These are phyloP conservation scores for Crenichthys baileyi DNA, from an alignment of 2,797 vertebrate species.

Conservation along the genomic window DNA sequence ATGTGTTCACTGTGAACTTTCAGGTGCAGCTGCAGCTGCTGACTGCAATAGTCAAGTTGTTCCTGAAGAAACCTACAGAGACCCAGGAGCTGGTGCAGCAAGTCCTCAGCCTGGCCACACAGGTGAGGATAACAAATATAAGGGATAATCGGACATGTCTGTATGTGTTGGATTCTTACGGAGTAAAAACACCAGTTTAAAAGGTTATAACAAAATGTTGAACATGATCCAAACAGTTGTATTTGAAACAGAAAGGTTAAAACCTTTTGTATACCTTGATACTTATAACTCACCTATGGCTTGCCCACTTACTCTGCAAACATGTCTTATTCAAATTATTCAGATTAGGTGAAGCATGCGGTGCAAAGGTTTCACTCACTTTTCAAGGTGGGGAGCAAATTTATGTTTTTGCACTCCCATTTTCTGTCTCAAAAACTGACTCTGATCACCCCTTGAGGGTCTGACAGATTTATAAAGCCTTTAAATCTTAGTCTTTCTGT, in stretches of 20 bases:
- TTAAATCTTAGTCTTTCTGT: background rate
- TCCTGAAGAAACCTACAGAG: constrained; percentile 97
- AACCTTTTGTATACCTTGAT: background rate
- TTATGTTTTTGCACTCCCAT: background rate
- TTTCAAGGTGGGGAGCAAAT: background rate
- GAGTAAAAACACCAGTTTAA: background rate
- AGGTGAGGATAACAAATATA: constrained; percentile 78
- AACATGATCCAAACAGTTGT: no score
- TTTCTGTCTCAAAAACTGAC: background rate
- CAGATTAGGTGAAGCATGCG: background rate
- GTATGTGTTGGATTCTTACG: background rate
- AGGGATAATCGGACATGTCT: background rate
- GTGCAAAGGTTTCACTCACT: background rate
- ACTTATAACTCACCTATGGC: background rate
- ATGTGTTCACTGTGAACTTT: constrained; percentile 6
- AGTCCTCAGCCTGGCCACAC: constrained; percentile 95
- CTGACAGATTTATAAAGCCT: background rate
- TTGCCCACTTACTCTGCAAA: background rate
- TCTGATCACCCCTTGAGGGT: background rate
- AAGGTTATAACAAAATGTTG: no score
- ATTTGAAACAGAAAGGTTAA: background rate
- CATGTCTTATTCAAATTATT: background rate
- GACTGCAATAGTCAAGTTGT: constrained; percentile 96
- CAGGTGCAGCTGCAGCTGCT: constrained; percentile 96
- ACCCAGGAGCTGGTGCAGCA: constrained; percentile 98